Evolutionary conservation across 2,888 invertebrate genomes (phyloP).

Genomic region (Temnothorax rugatulus): DNA sequence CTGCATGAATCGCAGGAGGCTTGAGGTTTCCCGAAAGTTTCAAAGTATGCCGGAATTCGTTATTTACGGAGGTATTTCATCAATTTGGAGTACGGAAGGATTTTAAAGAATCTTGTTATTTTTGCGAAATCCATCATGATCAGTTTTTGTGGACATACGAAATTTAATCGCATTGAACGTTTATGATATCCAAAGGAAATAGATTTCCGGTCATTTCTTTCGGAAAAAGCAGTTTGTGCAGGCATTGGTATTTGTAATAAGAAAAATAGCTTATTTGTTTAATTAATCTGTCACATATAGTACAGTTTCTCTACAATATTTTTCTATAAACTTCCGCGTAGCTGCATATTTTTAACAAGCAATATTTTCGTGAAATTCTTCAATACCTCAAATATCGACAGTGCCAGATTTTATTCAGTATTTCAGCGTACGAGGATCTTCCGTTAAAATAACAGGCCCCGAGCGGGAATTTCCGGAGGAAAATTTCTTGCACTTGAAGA

Average conservation of each 20-base stretch:
- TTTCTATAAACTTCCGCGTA: background rate
- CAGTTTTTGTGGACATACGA: background rate
- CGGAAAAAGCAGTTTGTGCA: background rate
- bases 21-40: too few species aligned
- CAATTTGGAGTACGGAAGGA: background rate
- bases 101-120: background rate
- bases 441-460: background rate
- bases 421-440: background rate
- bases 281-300: background rate
- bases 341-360: background rate
- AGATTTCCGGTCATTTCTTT: background rate
- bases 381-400: background rate
- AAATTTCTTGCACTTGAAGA: slow-evolving; percentile 6
- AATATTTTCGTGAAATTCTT: background rate
- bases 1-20: too few species aligned
- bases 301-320: background rate
- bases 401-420: background rate
- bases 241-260: background rate
- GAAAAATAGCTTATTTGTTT: background rate
- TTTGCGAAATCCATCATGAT: background rate
- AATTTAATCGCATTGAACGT: background rate
- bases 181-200: background rate
- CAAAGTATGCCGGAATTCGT: background rate
- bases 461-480: background rate
- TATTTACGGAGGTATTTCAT: background rate